These are phyloP conservation scores for Choristoneura rosaceana DNA, from an alignment of 2,888 invertebrate species.

Conservation along the genomic window DNA sequence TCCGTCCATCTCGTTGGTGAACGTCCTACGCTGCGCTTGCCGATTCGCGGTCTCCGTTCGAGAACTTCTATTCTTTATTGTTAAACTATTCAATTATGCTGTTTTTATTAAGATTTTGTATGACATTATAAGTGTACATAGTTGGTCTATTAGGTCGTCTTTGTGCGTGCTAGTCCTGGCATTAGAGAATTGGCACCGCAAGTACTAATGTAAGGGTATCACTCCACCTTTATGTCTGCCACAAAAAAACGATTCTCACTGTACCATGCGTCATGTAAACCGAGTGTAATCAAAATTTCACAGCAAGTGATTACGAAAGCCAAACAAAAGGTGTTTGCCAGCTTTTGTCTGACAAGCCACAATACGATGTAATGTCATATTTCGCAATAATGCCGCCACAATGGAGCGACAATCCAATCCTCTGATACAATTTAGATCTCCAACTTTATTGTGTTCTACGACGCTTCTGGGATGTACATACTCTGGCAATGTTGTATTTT, in stretches of 20 bases:
- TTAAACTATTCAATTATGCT: too few relatives aligned
- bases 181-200: too few relatives aligned
- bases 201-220: too few relatives aligned
- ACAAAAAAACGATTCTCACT: neutral
- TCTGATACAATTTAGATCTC: slow-evolving; percentile 31
- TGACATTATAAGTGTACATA: too few relatives aligned
- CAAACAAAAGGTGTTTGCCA: slow-evolving; percentile 10
- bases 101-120: too few relatives aligned
- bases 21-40: too few relatives aligned
- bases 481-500: slow-evolving; percentile 14
- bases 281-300: slow-evolving; percentile 3
- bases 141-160: too few relatives aligned
- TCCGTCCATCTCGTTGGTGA: too few relatives aligned
- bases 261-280: neutral
- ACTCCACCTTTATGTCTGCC: too few relatives aligned
- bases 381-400: slow-evolving; percentile 33
- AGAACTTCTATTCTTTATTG: too few relatives aligned
- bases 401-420: slow-evolving; percentile 33
- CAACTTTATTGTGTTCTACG: slow-evolving; percentile 30
- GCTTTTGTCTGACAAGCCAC: slow-evolving; percentile 15
- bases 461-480: slow-evolving; percentile 9
- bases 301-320: slow-evolving; percentile 11
- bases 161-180: too few relatives aligned
- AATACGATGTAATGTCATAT: slow-evolving; percentile 35
- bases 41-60: too few relatives aligned